Percentiles rank a stretch among this genome's conserved stretches.
These are phyloP conservation scores for Schizopygopsis pylzovi DNA, from an alignment of 2,797 vertebrate species.

Conservation along the genomic window DNA sequence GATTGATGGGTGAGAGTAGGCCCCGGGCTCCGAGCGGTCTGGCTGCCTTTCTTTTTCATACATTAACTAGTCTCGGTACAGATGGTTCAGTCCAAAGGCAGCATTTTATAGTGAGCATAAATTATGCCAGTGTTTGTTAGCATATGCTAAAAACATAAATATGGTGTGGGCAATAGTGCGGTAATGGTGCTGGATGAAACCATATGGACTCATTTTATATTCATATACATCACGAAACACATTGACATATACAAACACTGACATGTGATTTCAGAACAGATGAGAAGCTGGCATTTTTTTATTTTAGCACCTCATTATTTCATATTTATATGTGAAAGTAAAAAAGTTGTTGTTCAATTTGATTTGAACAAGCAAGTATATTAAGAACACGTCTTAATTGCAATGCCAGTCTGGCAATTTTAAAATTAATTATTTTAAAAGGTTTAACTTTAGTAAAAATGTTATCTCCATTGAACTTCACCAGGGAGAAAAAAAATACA, in stretches of 20 bases:
- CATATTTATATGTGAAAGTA: neutral
- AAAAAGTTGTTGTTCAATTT: neutral
- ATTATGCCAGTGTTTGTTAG: constrained; percentile 29
- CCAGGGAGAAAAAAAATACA: too few relatives aligned
- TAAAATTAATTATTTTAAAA: neutral
- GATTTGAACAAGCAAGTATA: neutral
- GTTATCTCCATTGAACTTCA: neutral
- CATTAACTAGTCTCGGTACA: constrained; percentile 42
- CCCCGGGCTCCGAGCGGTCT: constrained; percentile 51
- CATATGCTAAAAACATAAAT: constrained; percentile 46
- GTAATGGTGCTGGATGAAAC: constrained; percentile 22
- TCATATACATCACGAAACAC: constrained; percentile 32
- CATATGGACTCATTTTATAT: constrained; percentile 53
- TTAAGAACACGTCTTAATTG: neutral
- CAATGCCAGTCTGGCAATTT: neutral
- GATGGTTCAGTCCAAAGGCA: constrained; percentile 32
- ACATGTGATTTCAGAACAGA: constrained; percentile 22
- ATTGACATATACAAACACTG: constrained; percentile 12
- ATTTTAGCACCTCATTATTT: constrained; percentile 43
- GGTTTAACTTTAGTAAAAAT: neutral
- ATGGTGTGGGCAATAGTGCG: constrained; percentile 40
- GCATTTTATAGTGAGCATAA: constrained; percentile 24
- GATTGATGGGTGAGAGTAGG: constrained; percentile 51
- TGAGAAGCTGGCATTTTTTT: constrained; percentile 33
- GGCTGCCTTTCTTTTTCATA: constrained; percentile 33